Conservation (phyloP, 2,113 vertebrate species). For the Danionella cerebrum region DNA sequence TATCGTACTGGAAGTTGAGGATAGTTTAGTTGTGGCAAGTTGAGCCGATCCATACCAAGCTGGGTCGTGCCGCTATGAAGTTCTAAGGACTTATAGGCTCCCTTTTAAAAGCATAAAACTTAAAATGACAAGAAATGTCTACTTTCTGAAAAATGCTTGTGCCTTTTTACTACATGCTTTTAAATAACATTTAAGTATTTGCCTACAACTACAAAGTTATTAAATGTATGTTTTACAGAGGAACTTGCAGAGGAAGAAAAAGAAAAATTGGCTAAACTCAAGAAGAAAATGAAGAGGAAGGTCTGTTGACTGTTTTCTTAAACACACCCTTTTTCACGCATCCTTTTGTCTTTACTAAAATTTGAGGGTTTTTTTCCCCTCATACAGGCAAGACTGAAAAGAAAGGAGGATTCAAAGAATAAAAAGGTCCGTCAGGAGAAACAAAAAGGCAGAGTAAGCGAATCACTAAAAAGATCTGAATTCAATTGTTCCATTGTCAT, state of each 20-base stretch:
- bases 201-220: too few relatives aligned
- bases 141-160: too few relatives aligned
- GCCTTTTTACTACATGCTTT: too few relatives aligned
- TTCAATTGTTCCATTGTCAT: not conserved
- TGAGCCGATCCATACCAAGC: too few relatives aligned
- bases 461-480: not conserved
- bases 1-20: too few relatives aligned
- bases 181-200: too few relatives aligned
- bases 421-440: slow-evolving; percentile 73
- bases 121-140: too few relatives aligned
- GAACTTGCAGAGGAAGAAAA: slow-evolving; percentile 85
- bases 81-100: too few relatives aligned
- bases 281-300: slow-evolving; percentile 92
- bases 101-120: too few relatives aligned
- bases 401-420: slow-evolving; percentile 76
- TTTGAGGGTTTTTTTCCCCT: not conserved
- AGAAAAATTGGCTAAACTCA: slow-evolving; percentile 81
- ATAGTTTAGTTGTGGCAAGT: too few relatives aligned
- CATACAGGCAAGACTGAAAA: slow-evolving; percentile 80
- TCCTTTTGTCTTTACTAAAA: not conserved
- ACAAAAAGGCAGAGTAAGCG: slow-evolving; percentile 74
- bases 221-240: slow-evolving; percentile 64
- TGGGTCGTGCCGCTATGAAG: too few relatives aligned
- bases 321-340: not conserved
- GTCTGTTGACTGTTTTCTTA: slow-evolving; percentile 40